Evolutionary conservation across 2,888 invertebrate genomes (phyloP), one percentile per base, ranked within the genome.

Genomic region (Graphium colonna): DNA sequence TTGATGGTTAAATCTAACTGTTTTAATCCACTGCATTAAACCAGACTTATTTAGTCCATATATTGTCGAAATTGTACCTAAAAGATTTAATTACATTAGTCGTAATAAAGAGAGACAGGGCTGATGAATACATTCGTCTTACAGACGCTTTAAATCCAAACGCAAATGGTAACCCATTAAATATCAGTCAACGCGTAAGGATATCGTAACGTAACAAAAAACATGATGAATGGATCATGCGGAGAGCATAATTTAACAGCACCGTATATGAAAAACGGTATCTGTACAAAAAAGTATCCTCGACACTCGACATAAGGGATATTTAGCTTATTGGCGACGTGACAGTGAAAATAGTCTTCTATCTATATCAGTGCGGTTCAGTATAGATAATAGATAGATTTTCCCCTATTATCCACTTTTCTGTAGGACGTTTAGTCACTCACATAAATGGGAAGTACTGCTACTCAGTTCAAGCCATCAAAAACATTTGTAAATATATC

Each of bases 161-260:
- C 31, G 60, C 50, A 13, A 59, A 60, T 55, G 54, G 61, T 18
- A 38, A 62, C 48, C 45, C 64, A 13, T 39, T 56, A 45, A 62
- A 64, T 59, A 59, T 65, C 13, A 62, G 64, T 16, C 60, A 60
- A 48, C 52, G 16, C 7, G 62, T 63, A 0, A 64, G n/a, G n/a
- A n/a, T n/a, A n/a, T n/a, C n/a, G n/a, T n/a, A n/a, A 50, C 13
- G 50, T 7, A 45, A 58, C 51, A 50, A 54, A 18, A 31, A 46
- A 3, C 45, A n/a, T 26, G 58, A 59, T 16, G n/a, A n/a, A n/a
- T n/a, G n/a, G n/a, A n/a, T n/a, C n/a, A n/a, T n/a, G n/a, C n/a
- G n/a, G n/a, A n/a, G n/a, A n/a, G n/a, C n/a, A n/a, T n/a, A n/a
- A n/a, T n/a, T n/a, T n/a, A n/a, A n/a, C n/a, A n/a, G n/a, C n/a